phyloP scores from a whole-genome alignment of 2,113 vertebrate species.

The Albula goreensis region DNA sequence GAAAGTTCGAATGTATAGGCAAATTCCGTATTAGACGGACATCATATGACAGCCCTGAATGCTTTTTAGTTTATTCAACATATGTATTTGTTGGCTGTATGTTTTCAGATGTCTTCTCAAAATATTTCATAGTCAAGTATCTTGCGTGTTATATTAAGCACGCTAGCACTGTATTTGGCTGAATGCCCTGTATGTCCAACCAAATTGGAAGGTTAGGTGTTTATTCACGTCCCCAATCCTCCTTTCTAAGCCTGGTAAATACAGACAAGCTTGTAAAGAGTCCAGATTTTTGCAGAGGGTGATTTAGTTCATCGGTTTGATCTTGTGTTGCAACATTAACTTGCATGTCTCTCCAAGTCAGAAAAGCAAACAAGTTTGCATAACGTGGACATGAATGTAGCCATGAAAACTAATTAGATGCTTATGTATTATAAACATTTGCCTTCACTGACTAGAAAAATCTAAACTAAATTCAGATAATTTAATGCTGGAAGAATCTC shows the following conservation, averaged over 20 bases:
- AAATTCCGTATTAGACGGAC: no score
- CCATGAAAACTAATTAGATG: background rate
- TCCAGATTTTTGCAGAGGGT: background rate
- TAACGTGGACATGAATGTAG: background rate
- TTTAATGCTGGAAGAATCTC: background rate
- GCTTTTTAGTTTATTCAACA: no score
- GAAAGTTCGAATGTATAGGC: no score
- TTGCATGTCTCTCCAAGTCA: background rate
- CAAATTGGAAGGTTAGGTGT: background rate
- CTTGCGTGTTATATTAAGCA: background rate
- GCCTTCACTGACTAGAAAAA: background rate
- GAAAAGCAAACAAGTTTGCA: background rate
- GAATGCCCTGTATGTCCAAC: background rate
- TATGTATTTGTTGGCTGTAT: no score
- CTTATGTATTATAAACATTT: background rate
- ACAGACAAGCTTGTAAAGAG: background rate
- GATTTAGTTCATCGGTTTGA: background rate
- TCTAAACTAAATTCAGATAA: background rate
- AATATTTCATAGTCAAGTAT: background rate
- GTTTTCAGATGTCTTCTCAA: no score
- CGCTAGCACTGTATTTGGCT: background rate
- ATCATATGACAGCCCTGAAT: no score
- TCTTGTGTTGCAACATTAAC: background rate
- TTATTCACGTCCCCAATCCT: background rate
- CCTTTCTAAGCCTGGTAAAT: background rate